phyloP scores from a whole-genome alignment of 2,797 vertebrate species.

The Gila robusta region DNA sequence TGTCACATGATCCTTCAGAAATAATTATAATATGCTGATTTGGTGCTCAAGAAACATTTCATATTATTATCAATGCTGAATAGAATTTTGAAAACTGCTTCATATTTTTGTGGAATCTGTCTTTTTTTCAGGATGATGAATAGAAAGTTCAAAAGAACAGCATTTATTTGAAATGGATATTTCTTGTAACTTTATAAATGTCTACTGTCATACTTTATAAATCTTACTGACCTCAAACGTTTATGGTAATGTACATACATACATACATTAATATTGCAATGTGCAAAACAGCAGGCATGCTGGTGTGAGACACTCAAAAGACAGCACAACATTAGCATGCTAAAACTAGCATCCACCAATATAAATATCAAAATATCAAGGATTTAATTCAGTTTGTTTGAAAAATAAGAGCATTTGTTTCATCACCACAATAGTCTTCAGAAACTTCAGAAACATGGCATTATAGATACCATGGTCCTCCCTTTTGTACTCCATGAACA shows the following conservation, averaged over 20 bases:
- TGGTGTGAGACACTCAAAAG: neutral
- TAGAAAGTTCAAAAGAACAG: neutral
- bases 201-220: neutral
- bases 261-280: neutral
- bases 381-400: neutral
- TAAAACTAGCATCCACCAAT: neutral
- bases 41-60: neutral
- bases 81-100: neutral
- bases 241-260: neutral
- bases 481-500: constrained; percentile 24
- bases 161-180: neutral
- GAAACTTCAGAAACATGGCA: neutral
- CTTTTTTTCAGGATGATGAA: neutral
- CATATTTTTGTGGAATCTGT: neutral
- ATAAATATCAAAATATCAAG: neutral
- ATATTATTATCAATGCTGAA: neutral
- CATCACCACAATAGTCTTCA: neutral
- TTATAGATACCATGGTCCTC: neutral
- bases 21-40: neutral
- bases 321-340: neutral
- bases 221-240: neutral
- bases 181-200: neutral
- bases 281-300: neutral
- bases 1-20: neutral
- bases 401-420: neutral